Evolutionary conservation across 2,888 invertebrate genomes (phyloP).

Genomic region (Polyommatus iphigenia): DNA sequence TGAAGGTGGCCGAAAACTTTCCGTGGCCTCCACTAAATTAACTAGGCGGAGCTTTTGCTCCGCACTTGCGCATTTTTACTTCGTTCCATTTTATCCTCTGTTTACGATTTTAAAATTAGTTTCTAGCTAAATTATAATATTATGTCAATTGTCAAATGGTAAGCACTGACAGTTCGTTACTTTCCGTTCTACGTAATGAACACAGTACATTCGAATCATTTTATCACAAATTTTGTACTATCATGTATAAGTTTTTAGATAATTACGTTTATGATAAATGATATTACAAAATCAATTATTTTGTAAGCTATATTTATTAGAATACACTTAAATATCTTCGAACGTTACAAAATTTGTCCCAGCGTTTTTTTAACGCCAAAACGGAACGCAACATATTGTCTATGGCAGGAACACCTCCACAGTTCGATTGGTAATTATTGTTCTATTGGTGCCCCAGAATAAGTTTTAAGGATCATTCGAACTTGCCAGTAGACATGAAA

Average conservation of each 20-base stretch:
- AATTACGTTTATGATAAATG: neutral
- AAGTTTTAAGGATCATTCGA: neutral
- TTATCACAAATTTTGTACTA: neutral
- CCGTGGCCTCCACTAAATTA: neutral
- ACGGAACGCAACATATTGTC: too few species aligned
- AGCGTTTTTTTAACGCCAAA: too few species aligned
- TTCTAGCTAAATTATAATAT: too few species aligned
- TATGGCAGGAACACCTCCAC: neutral
- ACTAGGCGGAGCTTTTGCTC: neutral
- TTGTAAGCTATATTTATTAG: neutral
- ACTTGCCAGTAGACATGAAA: neutral
- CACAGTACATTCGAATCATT: neutral
- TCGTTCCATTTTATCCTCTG: neutral
- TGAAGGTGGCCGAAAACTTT: neutral
- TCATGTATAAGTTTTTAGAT: neutral
- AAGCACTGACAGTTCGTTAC: too few species aligned
- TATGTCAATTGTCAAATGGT: too few species aligned
- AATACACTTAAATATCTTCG: neutral
- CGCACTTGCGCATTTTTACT: neutral
- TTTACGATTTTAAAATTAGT: too few species aligned
- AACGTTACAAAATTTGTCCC: too few species aligned
- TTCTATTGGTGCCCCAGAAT: slow-evolving; percentile 3
- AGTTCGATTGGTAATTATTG: neutral
- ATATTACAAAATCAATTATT: neutral
- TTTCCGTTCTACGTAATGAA: neutral